Evolutionary conservation across 1,140 invertebrate species (phyloP).

Genomic region (Zaprionus gabonicus): DNA sequence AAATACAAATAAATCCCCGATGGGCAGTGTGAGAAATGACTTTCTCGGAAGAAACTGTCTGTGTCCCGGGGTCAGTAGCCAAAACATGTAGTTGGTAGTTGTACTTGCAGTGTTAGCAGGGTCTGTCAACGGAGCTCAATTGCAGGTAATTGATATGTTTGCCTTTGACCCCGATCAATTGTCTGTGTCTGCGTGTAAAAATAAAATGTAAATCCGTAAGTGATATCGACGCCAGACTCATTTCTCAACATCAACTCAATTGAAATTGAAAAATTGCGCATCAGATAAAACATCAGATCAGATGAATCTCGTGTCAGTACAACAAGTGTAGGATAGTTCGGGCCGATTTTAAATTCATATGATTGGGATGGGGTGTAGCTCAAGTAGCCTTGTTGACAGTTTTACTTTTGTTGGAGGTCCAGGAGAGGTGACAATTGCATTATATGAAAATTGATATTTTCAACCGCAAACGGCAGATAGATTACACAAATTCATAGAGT

Average conservation of each 20-base stretch:
- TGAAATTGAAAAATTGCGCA: constrained; percentile 78
- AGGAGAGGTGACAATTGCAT: constrained; percentile 71
- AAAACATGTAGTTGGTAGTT: constrained; percentile 13
- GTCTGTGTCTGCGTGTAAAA: constrained; percentile 38
- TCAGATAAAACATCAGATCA: constrained; percentile 60
- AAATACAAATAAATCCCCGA: constrained; percentile 78
- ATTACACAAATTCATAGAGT: constrained; percentile 14
- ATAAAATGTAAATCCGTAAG: constrained; percentile 77
- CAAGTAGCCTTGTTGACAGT: constrained; percentile 56
- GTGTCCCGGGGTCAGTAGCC: constrained; percentile 17
- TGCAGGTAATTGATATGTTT: constrained; percentile 78
- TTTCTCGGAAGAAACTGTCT: constrained; percentile 68
- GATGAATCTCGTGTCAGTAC: constrained; percentile 3
- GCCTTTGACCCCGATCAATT: constrained; percentile 41
- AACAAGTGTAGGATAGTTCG: constrained; percentile 12
- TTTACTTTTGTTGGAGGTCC: constrained; percentile 34
- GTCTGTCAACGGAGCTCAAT: constrained; percentile 70
- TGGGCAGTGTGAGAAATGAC: constrained; percentile 72
- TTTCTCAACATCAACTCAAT: constrained; percentile 71
- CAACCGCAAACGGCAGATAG: constrained; percentile 48
- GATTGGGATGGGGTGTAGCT: neutral
- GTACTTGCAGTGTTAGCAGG: constrained; percentile 26
- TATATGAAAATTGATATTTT: constrained; percentile 77
- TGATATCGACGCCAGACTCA: constrained; percentile 59
- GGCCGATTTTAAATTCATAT: constrained; percentile 42